A percentile compares a stretch with the other conserved stretches of the same genome.
Evolutionary conservation across 2,888 invertebrate species (phyloP).

Genomic region (Heliconius aoede): DNA sequence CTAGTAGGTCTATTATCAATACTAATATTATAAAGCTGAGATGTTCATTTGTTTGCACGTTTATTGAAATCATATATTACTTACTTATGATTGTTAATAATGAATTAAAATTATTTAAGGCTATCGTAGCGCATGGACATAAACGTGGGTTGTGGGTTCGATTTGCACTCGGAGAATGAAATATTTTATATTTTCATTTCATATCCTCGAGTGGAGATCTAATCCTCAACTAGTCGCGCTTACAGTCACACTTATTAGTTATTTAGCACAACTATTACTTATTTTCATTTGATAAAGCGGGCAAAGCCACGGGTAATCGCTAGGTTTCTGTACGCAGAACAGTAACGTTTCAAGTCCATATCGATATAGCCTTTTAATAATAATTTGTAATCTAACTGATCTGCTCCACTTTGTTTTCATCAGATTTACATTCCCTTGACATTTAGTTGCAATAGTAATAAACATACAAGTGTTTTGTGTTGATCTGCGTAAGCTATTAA

Average conservation of each 20-base stretch:
- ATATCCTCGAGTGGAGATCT: neutral
- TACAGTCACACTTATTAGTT: neutral
- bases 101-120: no score
- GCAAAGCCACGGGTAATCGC: neutral
- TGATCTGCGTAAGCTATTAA: neutral
- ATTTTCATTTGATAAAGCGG: neutral
- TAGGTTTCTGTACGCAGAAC: neutral
- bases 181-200: no score
- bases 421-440: constrained; percentile 42
- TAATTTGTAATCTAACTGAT: constrained; percentile 32
- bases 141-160: no score
- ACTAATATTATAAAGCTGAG: no score
- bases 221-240: neutral
- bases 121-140: no score
- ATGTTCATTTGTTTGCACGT: no score
- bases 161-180: no score
- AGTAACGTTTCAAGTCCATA: constrained; percentile 21
- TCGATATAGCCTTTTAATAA: constrained; percentile 32
- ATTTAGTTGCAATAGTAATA: constrained; percentile 38
- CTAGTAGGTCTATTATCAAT: neutral
- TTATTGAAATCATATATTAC: no score
- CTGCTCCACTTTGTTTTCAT: constrained; percentile 40
- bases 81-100: no score
- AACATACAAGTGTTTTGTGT: constrained; percentile 30
- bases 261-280: neutral